Base-by-base conservation (phyloP, 2,113 vertebrate genomes). In the Oenanthe melanoleuca region DNA sequence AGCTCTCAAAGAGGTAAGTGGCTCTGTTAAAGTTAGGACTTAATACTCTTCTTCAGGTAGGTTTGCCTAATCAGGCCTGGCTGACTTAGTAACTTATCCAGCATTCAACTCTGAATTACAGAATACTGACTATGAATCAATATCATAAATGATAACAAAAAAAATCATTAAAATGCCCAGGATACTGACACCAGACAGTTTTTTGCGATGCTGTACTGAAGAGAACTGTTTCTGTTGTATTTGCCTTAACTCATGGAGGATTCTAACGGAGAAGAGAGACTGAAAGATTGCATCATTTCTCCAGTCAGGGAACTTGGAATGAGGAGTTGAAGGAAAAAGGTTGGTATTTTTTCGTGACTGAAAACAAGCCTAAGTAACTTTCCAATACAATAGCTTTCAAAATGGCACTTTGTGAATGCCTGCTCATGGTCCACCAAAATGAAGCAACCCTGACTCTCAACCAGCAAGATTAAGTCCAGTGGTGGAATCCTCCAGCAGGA, bases 401-500 rank as follows among this genome's bases (percentile, higher is more conserved):
- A 70, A 61, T 44, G 57, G 25, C 37, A 59, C 19, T 82, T 57
- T 1, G 2, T 29, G 14, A 72, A 59, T 23, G 24, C 13, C 56
- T 88, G 56, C 21, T 57, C 16, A 18, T 40, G 18, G 37, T 45
- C 24, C 16, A 66, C 10, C 28, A 8, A 65, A 86, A 26, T 9
- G 28, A 70, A 66, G 52, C 23, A 61, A 45, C 18, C 25, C 6
- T 28, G 23, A 20, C 56, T 78, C 74, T 82, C n/a, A 49, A 29
- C 8, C 57, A 70, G 57, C 8, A 47, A 0, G 0, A 55, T 42
- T 1, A 4, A 71, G 38, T 71, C 12, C 61, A 79, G 29, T 11
- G 10, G 5, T 59, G 22, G 8, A 83, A 80, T 42, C 34, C 49
- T 64, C 33, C 63, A 67, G 25, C 25, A 80, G 25, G 6, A 53